Evolutionary conservation across 1,140 invertebrate genomes (phyloP), one percentile per base, ranked within the genome.

Genomic region (Elymnias hypermnestra): DNA sequence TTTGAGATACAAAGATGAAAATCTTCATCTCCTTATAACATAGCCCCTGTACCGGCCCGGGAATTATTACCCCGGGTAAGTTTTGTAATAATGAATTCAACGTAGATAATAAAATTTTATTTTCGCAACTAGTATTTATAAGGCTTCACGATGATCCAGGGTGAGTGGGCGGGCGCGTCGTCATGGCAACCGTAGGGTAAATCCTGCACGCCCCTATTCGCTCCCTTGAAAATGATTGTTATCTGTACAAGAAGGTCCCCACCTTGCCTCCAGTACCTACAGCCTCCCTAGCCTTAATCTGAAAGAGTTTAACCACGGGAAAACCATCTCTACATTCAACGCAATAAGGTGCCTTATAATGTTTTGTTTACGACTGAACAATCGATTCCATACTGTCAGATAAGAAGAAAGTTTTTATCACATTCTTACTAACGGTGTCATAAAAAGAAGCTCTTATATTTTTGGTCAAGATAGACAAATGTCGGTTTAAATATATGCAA

Each of bases 51-150:
- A 76, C 75, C 62, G 54, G 46, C 48, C 46, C 61, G 62, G 57
- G 53, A 61, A 66, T 60, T 51, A 47, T 41, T 41, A 45, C 61
- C 69, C 58, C 59, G 63, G 63, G 58, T 68, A 64, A 77, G 57
- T 67, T 70, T 63, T 43, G 47, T 61, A 81, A 73, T 81, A 83
- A 81, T 79, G 75, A 79, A 81, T 66, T 73, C 56, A 50, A 55
- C 48, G 63, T 53, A 66, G 69, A 83, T 83, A 77, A 83, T 81
- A 83, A 79, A 79, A 82, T 76, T 78, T 79, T 82, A 79, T 83
- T 82, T 72, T 78, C 70, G 56, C 68, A 63, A 77, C 65, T 74
- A 73, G 62, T 72, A 71, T 75, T 75, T 75, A 75, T 63, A 72
- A 70, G 68, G 64, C 60, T 62, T 9, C 14, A 56, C 67, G 76